phyloP scores from a whole-genome alignment of 2,888 invertebrate species.

The Molanna angustata region DNA sequence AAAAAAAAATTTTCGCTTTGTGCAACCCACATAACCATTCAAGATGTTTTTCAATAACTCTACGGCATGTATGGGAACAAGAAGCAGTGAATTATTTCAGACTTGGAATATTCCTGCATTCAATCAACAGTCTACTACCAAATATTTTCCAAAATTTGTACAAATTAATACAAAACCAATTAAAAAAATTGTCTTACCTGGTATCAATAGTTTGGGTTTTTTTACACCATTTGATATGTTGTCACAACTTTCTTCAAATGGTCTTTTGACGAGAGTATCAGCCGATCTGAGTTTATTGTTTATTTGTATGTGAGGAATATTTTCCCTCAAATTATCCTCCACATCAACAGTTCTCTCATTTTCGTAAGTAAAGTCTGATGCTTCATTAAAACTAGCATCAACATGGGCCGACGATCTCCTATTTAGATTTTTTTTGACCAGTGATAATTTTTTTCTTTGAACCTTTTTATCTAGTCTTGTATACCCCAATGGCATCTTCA shows the following conservation, averaged over 20 bases:
- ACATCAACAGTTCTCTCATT: slow-evolving; percentile 27
- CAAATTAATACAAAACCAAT: no score
- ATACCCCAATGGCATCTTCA: slow-evolving; percentile 57
- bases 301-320: slow-evolving; percentile 5
- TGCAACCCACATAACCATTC: no score
- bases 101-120: no score
- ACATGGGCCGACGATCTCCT: no score
- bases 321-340: slow-evolving; percentile 39
- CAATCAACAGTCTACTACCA: no score
- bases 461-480: slow-evolving; percentile 45
- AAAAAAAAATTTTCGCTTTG: no score
- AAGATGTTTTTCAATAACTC: no score
- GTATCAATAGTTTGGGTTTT: slow-evolving; percentile 40
- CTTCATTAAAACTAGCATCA: neutral
- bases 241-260: slow-evolving; percentile 42
- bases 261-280: slow-evolving; percentile 40
- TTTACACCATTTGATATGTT: slow-evolving; percentile 50
- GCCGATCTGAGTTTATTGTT: slow-evolving; percentile 42
- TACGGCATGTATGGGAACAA: no score
- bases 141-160: no score
- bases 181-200: no score
- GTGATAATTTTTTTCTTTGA: slow-evolving; percentile 47
- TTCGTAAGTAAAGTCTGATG: slow-evolving; percentile 7
- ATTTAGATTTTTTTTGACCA: slow-evolving; percentile 49
- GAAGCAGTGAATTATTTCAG: no score